phyloP scores from a whole-genome alignment of 2,113 vertebrate genomes.

The Sceloporus tristichus region DNA sequence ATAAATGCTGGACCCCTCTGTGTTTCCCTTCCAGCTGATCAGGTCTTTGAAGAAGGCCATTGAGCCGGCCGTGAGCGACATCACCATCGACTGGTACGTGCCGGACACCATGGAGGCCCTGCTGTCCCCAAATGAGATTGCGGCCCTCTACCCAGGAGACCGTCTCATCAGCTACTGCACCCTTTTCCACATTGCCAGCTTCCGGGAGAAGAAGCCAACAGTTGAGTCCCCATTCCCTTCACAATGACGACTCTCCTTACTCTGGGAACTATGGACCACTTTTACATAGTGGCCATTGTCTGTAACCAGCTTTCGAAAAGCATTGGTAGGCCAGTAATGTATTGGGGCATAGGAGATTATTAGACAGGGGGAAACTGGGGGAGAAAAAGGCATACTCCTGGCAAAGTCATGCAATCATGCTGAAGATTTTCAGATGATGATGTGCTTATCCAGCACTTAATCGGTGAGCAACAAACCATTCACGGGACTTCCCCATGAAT shows the following conservation, averaged over 20 bases:
- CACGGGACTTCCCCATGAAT: too few relatives aligned
- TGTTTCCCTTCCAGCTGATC: conserved; percentile 81
- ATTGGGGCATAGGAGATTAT: too few relatives aligned
- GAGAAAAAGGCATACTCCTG: too few relatives aligned
- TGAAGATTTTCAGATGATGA: too few relatives aligned
- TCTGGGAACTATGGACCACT: background rate
- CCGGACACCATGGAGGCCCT: conserved; percentile 94
- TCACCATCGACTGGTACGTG: conserved; percentile 97
- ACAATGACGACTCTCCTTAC: background rate
- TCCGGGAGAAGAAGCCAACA: conserved; percentile 75
- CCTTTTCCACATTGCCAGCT: conserved; percentile 87
- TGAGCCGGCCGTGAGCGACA: conserved; percentile 93
- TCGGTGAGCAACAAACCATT: too few relatives aligned
- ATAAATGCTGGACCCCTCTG: background rate
- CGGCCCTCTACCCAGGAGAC: conserved; percentile 91
- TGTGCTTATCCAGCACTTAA: too few relatives aligned
- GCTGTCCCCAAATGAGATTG: conserved; percentile 93
- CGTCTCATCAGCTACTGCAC: conserved; percentile 91
- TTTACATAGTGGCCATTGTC: background rate
- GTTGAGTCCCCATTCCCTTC: conserved; percentile 57
- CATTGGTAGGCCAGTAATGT: too few relatives aligned
- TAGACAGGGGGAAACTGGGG: too few relatives aligned
- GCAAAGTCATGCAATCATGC: too few relatives aligned
- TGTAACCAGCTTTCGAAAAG: too few relatives aligned
- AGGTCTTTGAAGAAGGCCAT: conserved; percentile 94